phyloP scores from a whole-genome alignment of 1,140 invertebrate genomes.

The Drosophila guanche region DNA sequence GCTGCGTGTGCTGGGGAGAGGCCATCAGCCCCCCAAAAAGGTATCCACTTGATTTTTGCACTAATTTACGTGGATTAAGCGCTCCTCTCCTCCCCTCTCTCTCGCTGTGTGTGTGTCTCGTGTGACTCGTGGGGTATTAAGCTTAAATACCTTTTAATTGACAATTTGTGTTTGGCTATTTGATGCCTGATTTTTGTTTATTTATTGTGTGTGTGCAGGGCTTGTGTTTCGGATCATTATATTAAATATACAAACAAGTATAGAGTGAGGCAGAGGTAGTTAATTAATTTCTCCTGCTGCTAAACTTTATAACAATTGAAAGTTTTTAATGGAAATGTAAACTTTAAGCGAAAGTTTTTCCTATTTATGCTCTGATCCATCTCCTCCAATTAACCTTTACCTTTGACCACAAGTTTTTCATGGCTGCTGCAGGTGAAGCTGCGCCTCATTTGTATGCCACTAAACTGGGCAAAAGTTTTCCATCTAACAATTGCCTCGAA shows the following conservation, averaged over 20 bases:
- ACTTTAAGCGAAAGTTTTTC: constrained; percentile 12
- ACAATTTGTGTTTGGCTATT: constrained; percentile 74
- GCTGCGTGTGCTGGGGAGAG: constrained; percentile 20
- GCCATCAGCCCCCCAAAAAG: constrained; percentile 30
- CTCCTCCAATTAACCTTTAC: constrained; percentile 17
- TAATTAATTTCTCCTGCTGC: constrained; percentile 11
- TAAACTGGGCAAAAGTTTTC: constrained; percentile 64
- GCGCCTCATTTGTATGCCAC: constrained; percentile 66
- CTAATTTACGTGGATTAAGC: constrained; percentile 81
- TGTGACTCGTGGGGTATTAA: constrained; percentile 73
- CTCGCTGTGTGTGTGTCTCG: not conserved
- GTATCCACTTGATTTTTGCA: constrained; percentile 82
- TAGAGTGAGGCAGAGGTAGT: no score
- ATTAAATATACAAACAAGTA: constrained; percentile 4
- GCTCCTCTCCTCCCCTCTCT: constrained; percentile 18
- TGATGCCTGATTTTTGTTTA: constrained; percentile 66
- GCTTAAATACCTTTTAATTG: constrained; percentile 83
- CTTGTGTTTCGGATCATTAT: constrained; percentile 15
- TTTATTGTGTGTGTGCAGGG: constrained; percentile 50
- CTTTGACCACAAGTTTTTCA: constrained; percentile 17
- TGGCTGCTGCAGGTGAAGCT: constrained; percentile 56
- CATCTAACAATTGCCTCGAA: constrained; percentile 60
- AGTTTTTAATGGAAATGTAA: not conserved
- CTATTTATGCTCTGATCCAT: not conserved
- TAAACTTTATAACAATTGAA: no score